These are phyloP conservation scores for Hydractinia echinata DNA, from an alignment of 30 jellyfish, hydroid and myxozoan species.

Conservation along the genomic window DNA sequence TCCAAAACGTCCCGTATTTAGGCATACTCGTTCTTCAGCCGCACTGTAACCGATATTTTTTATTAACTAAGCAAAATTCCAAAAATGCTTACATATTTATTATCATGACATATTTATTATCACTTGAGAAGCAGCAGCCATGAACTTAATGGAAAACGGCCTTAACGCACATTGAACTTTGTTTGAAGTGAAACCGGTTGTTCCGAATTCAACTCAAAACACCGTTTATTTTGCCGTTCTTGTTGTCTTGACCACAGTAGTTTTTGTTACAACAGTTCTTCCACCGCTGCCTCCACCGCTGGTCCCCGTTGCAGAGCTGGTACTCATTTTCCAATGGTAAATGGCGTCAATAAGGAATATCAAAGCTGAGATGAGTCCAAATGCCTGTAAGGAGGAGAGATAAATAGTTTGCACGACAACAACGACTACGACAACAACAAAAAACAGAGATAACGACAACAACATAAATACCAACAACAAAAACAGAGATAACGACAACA, in stretches of 20 bases:
- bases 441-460: neutral
- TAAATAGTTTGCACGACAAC: neutral
- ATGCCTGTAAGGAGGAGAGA: constrained; percentile 7
- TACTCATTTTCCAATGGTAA: constrained; percentile 17
- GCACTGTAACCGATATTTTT: neutral
- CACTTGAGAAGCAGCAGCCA: no score
- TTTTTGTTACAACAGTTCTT: constrained; percentile 24
- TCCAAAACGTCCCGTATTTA: no score
- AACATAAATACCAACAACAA: neutral
- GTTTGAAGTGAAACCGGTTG: no score
- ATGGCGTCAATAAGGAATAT: constrained; percentile 29
- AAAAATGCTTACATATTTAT: no score
- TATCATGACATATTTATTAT: no score
- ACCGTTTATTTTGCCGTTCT: neutral
- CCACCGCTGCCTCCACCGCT: neutral
- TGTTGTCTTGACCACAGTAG: constrained; percentile 1
- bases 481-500: neutral
- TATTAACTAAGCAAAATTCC: no score
- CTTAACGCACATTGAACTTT: no score
- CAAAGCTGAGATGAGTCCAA: constrained; percentile 29
- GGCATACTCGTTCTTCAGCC: no score
- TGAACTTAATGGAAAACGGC: no score
- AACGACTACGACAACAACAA: neutral
- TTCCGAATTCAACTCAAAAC: no score
- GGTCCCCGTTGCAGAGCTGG: neutral